Evolutionary conservation across 2,888 invertebrate genomes (phyloP), one percentile per base, ranked within the genome.

Genomic region (Diarsia mendica): DNA sequence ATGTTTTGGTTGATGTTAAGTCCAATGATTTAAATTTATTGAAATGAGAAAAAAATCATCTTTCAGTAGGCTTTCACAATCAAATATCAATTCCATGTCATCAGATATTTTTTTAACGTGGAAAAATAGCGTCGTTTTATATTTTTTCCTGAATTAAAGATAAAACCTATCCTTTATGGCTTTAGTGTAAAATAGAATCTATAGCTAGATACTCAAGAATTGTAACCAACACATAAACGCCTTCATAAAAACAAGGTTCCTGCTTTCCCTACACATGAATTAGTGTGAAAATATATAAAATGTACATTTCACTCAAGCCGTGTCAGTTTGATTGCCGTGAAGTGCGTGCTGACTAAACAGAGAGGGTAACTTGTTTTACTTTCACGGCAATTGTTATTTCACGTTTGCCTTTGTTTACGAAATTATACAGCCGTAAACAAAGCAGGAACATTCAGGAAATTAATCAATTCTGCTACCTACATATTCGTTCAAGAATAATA

Each of bases 301-400:
- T 78, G 71, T 77, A 83, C 80, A 79, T 85, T 85, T 82, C 77
- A 85, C 85, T 80, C 75, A 70, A 81, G 68, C 28, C 70, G 75
- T 85, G 86, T 88, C 86, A 83, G 84, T 83, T 88, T 88, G 86
- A 90, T 85, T 87, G 85, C 85, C 85, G 89, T 89, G 87, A 84
- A 87, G 86, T 89, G 92, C 91, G 91, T 91, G 92, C 82, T 83
- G 82, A 85, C 87, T 89, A 89, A 91, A 89, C 82, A 85, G 88
- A 85, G 89, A 85, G 89, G 90, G 91, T 87, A 85, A 89, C 86
- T 85, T 89, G 86, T 85, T 89, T 89, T 86, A 84, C 87, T 86
- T 87, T 86, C 80, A 74, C 87, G 86, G 77, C 84, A 65, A 84
- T 81, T 86, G 88, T 89, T 89, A 83, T 90, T 90, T 81, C 84